Evolutionary conservation across 2,113 vertebrate species (phyloP).

Genomic region (Esox niger): DNA sequence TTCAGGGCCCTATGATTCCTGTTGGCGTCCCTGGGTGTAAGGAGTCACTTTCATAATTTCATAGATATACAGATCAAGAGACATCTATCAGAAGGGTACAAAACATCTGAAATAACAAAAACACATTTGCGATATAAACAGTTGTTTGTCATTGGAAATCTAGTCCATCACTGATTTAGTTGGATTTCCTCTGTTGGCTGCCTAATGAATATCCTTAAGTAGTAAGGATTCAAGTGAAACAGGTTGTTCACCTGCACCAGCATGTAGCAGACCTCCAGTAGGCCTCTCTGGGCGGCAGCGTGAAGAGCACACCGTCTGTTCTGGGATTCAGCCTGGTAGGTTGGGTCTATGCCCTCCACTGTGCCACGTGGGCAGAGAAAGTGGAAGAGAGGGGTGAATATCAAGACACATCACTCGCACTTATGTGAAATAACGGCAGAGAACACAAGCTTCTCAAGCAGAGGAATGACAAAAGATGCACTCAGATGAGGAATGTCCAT

Average conservation of each 20-base stretch:
- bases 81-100: too few species aligned
- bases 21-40: too few species aligned
- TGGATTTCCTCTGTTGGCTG: too few species aligned
- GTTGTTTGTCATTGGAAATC: too few species aligned
- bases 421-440: neutral
- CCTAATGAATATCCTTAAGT: too few species aligned
- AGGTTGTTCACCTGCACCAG: conserved; percentile 78
- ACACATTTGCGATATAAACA: too few species aligned
- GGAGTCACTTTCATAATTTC: too few species aligned
- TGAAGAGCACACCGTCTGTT: conserved; percentile 85
- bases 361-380: conserved; percentile 17
- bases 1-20: too few species aligned
- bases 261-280: conserved; percentile 86
- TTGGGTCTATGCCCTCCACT: conserved; percentile 90
- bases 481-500: neutral
- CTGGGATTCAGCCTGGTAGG: conserved; percentile 85
- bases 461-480: neutral
- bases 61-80: too few species aligned
- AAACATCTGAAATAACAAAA: too few species aligned
- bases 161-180: too few species aligned
- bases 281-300: conserved; percentile 84
- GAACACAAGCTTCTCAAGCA: neutral
- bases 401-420: neutral
- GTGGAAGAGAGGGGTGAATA: conserved; percentile 1
- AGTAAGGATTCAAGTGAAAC: neutral